Conservation (phyloP, 1,140 invertebrate genomes). For the Doryteuthis pealeii region DNA sequence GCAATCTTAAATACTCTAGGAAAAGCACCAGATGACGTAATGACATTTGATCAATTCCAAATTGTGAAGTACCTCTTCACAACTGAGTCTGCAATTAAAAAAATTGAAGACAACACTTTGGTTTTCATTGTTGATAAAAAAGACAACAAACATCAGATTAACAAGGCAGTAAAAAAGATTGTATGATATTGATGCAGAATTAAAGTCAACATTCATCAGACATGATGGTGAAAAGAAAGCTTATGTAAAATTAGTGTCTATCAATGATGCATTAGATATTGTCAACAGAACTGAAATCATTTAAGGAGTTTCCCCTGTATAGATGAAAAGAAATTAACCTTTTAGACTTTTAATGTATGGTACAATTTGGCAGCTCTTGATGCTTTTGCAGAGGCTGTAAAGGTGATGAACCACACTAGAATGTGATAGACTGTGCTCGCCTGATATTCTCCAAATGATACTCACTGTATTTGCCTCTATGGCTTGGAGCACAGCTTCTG, state of each 20-base stretch:
- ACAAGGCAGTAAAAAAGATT: conserved; percentile 91
- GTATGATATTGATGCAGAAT: conserved; percentile 96
- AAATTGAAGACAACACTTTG: conserved; percentile 99
- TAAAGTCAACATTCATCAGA: conserved; percentile 97
- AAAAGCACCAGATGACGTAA: conserved; percentile 74
- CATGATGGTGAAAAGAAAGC: conserved; percentile 99
- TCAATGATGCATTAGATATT: conserved; percentile 98
- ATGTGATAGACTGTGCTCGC: too few species aligned
- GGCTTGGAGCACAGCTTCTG: too few species aligned
- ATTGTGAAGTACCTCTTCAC: conserved; percentile 98
- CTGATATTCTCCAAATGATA: too few species aligned
- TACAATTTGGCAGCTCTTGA: too few species aligned
- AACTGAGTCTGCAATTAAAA: conserved; percentile 99
- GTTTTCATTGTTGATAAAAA: conserved; percentile 96
- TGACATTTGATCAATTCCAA: conserved; percentile 88
- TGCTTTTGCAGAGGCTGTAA: too few species aligned
- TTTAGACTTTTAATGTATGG: too few species aligned
- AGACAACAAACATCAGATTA: conserved; percentile 98
- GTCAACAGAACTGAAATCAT: conserved; percentile 78
- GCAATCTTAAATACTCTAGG: conserved; percentile 92
- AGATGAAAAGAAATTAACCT: too few species aligned
- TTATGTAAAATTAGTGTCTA: conserved; percentile 92
- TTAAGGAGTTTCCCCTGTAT: background rate
- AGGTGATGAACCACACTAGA: too few species aligned
- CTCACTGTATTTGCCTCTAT: too few species aligned